Evolutionary conservation across 1,140 invertebrate species (phyloP), one percentile per base, ranked within the genome.

Genomic region (Trichomalopsis sarcophagae): DNA sequence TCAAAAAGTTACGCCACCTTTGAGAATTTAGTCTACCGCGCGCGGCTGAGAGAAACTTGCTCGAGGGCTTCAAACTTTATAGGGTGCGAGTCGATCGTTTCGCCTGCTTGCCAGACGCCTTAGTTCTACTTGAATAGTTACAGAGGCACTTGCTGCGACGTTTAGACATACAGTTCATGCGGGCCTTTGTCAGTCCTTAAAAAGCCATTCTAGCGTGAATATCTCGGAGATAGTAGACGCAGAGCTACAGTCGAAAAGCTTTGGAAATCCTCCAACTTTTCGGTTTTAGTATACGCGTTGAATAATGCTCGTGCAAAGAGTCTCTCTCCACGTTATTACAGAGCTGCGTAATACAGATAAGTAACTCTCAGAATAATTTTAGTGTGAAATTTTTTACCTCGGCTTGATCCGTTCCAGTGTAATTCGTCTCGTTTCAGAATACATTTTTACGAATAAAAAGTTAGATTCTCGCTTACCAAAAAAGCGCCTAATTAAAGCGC

Each of bases 81-180:
- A 76, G 50, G 30, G 3, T n/a, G 40, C 21, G 62, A 66, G 77
- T 84, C 76, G 82, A 84, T 78, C 68, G 47, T 81, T 73, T 55
- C 77, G 36, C 69, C 74, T 71, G 77, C 17, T 75, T 78, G 40
- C 17, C 17, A 68, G 55, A 47, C 66, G 36, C 36, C 78, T 84
- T 75, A 74, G 47, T 84, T 84, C 47, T 44, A 68, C 84, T 75
- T 47, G 68, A 81, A 30, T 75, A 75, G 50, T 84, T 71, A 84
- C 76, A 73, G 50, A 23, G n/a, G 23, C 68, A 47, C 71, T 71
- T 78, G 47, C 5, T 47, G 33, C 10, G n/a, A 30, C 21, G 47
- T 76, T 68, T 83, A 13, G 11, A 23, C 27, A 1, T 69, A 69
- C 23, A 3, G 23, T 30, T 71, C 27, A 9, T 9, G 23, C 68